A percentile compares a stretch with the other conserved stretches of the same genome.
phyloP scores from a whole-genome alignment of 2,113 vertebrate genomes.

The Rhegmatorhina hoffmannsi region DNA sequence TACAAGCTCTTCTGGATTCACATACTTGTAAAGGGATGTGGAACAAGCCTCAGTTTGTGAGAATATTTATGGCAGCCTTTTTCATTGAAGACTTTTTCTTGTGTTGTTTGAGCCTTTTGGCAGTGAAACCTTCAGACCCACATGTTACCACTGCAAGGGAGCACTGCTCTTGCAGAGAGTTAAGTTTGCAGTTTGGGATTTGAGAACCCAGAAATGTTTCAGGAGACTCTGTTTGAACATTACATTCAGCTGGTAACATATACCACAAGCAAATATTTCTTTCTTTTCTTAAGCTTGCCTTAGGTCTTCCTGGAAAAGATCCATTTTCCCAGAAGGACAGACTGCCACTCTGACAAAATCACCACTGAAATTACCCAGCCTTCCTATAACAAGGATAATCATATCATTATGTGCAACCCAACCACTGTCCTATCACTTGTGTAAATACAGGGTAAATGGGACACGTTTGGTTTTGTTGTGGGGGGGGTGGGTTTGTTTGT shows the following conservation, averaged over 20 bases:
- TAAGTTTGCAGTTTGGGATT: not conserved
- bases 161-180: not conserved
- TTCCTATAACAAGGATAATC: constrained; percentile 7
- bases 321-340: constrained; percentile 14
- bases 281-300: not conserved
- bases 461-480: not conserved
- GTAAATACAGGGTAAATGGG: not conserved
- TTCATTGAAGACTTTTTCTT: not conserved
- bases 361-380: constrained; percentile 2
- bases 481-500: not conserved
- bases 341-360: constrained; percentile 23
- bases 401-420: not conserved
- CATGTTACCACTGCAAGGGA: not conserved
- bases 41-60: not conserved
- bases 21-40: not conserved
- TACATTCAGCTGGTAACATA: not conserved
- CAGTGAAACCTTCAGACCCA: not conserved
- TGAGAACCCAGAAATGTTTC: not conserved
- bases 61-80: not conserved
- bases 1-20: not conserved
- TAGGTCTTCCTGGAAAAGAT: constrained; percentile 35
- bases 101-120: not conserved
- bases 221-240: not conserved
- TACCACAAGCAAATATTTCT: not conserved
- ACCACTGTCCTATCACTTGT: not conserved